Conservation (phyloP, 92 coral and sea anemone genomes). For the Zoanthus sansibaricus region DNA sequence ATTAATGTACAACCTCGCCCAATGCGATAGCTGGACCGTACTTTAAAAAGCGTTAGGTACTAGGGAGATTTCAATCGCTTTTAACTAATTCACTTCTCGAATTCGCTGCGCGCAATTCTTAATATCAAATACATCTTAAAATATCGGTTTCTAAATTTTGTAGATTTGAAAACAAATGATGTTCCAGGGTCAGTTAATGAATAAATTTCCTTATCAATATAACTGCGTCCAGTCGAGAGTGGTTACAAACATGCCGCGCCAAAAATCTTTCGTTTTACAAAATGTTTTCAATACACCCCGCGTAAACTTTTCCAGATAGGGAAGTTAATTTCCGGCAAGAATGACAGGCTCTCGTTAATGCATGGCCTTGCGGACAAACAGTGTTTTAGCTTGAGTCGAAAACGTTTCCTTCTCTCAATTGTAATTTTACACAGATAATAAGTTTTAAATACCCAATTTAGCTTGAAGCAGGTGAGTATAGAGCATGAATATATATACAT, state of each 20-base stretch:
- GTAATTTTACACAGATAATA: slow-evolving; percentile 87
- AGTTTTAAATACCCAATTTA: slow-evolving; percentile 97
- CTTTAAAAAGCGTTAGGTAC: not conserved
- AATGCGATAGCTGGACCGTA: slow-evolving; percentile 4
- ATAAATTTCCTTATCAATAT: slow-evolving; percentile 44
- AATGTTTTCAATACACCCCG: slow-evolving; percentile 60
- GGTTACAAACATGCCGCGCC: slow-evolving; percentile 41
- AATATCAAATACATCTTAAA: not conserved
- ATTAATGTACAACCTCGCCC: slow-evolving; percentile 43
- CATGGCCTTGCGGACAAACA: slow-evolving; percentile 71
- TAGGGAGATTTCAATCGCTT: not conserved
- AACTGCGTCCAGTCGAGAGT: slow-evolving; percentile 49
- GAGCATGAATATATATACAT: slow-evolving; percentile 78
- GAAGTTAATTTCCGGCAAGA: slow-evolving; percentile 74
- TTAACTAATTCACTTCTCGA: slow-evolving; percentile 27
- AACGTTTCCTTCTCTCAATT: slow-evolving; percentile 89
- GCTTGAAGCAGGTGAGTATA: slow-evolving; percentile 72
- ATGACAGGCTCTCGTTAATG: slow-evolving; percentile 66
- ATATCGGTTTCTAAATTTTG: slow-evolving; percentile 12
- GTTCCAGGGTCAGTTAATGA: slow-evolving; percentile 36
- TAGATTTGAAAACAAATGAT: slow-evolving; percentile 18
- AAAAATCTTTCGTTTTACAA: slow-evolving; percentile 46
- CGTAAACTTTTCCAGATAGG: slow-evolving; percentile 47
- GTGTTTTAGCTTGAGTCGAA: slow-evolving; percentile 72
- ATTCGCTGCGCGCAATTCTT: slow-evolving; percentile 17